Evolutionary conservation across 2,113 vertebrate species (phyloP).

Genomic region (Tylochromis polylepis): DNA sequence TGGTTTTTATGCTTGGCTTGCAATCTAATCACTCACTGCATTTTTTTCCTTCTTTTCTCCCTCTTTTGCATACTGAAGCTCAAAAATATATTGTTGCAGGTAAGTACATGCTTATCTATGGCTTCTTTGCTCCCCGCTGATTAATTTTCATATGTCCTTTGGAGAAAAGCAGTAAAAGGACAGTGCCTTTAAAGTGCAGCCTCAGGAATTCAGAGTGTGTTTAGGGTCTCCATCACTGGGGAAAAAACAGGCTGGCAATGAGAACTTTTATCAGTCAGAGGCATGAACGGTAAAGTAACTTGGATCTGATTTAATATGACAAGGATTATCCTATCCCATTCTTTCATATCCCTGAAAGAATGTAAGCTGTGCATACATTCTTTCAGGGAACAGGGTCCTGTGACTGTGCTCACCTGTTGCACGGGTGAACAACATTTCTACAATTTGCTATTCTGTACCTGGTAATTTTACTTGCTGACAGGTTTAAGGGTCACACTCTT

Average conservation of each 20-base stretch:
- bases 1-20: neutral
- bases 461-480: neutral
- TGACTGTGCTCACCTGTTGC: neutral
- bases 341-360: neutral
- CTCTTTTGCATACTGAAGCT: slow-evolving; percentile 77
- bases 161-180: neutral
- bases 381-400: neutral
- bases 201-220: neutral
- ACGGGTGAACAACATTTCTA: neutral
- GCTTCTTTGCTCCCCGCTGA: neutral
- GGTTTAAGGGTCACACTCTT: neutral
- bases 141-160: neutral
- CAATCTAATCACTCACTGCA: slow-evolving; percentile 33
- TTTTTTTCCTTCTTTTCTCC: neutral
- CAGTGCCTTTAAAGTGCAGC: neutral
- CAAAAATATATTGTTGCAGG: slow-evolving; percentile 82
- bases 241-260: neutral
- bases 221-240: neutral
- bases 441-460: neutral
- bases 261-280: neutral
- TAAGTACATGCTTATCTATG: slow-evolving; percentile 64
- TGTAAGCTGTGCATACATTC: neutral
- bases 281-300: neutral
- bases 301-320: neutral
- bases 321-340: neutral